Conservation (phyloP, 2,113 vertebrate species). For the Vombatus ursinus region DNA sequence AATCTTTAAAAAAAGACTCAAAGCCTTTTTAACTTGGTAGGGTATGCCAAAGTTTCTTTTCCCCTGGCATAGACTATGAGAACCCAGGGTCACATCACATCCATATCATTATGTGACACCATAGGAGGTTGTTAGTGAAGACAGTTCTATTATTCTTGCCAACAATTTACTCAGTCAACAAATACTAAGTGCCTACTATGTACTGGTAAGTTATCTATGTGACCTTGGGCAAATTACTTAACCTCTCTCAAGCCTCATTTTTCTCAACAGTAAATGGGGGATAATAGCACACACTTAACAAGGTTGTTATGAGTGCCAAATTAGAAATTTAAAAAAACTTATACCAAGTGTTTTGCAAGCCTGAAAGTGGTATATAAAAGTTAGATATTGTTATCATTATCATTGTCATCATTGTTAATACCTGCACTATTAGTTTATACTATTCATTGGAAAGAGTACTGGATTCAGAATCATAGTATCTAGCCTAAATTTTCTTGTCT, state of each 20-base stretch:
- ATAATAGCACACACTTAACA: not conserved
- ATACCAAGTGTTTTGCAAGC: no score
- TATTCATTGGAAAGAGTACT: no score
- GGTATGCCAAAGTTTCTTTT: not conserved
- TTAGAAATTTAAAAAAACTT: no score
- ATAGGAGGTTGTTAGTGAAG: not conserved
- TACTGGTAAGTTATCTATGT: not conserved
- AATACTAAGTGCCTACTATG: not conserved
- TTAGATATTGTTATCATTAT: no score
- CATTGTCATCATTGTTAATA: no score
- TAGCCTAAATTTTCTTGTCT: no score
- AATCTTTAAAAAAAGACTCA: not conserved
- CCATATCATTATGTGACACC: no score
- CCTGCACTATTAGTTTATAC: no score
- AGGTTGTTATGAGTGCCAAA: no score
- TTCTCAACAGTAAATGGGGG: not conserved
- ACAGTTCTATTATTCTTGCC: constrained; percentile 31
- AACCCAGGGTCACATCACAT: not conserved
- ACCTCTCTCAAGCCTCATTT: not conserved
- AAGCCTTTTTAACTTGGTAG: not conserved
- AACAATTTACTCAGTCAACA: not conserved
- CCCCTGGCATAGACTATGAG: not conserved
- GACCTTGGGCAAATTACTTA: not conserved
- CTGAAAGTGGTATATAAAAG: no score
- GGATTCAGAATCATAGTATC: no score